A percentile compares a stretch with the other conserved stretches of the same genome.
phyloP scores from a whole-genome alignment of 2,888 invertebrate species.

The Chrysolina haemoptera region DNA sequence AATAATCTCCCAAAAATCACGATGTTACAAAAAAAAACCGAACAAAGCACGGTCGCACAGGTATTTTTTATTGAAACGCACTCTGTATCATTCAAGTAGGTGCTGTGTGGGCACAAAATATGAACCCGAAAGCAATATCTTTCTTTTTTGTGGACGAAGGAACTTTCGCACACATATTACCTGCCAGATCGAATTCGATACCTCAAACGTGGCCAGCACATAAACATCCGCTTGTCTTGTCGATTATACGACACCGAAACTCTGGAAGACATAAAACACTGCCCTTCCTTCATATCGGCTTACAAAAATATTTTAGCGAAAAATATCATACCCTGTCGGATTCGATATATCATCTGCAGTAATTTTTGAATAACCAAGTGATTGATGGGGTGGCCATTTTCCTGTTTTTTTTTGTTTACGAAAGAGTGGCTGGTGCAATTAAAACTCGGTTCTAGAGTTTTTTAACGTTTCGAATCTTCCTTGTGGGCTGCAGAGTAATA shows the following conservation, averaged over 20 bases:
- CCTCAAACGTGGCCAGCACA: conserved; percentile 42
- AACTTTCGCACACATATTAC: conserved; percentile 38
- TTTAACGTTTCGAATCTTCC: not conserved
- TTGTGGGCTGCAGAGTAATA: too few relatives aligned
- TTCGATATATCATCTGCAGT: conserved; percentile 32
- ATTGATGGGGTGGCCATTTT: conserved; percentile 30
- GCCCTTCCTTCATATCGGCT: conserved; percentile 41
- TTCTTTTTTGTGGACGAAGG: conserved; percentile 15
- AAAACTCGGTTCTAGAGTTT: not conserved
- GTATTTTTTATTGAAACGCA: not conserved
- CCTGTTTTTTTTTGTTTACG: not conserved
- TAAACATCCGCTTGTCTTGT: conserved; percentile 46
- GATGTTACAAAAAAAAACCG: too few relatives aligned
- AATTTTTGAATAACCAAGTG: conserved; percentile 34
- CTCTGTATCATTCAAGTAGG: not conserved
- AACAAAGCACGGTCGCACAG: too few relatives aligned
- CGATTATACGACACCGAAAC: conserved; percentile 43
- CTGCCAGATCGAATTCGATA: conserved; percentile 48
- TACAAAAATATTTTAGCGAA: conserved; percentile 33
- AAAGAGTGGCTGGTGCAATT: not conserved
- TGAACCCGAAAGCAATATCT: conserved; percentile 16
- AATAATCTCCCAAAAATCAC: too few relatives aligned
- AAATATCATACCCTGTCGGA: conserved; percentile 37
- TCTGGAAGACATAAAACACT: conserved; percentile 44
- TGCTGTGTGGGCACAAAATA: conserved; percentile 14